Evolutionary conservation across 2,888 invertebrate genomes (phyloP).

Genomic region (Cactoblastis cactorum): DNA sequence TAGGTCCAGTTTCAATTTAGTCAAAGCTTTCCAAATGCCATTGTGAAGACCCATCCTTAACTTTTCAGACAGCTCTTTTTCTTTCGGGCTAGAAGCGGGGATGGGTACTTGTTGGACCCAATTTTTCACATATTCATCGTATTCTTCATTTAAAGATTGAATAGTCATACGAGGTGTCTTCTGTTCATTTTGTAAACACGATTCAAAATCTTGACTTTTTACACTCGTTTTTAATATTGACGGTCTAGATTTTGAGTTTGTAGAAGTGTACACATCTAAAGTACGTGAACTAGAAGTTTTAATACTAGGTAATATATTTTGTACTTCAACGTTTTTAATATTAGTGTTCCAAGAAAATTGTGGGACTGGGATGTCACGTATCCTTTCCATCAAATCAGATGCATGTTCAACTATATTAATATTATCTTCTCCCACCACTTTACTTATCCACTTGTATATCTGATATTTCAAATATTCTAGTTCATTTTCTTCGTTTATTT

Average conservation of each 20-base stretch:
- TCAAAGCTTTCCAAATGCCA: constrained; percentile 47
- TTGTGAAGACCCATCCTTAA: constrained; percentile 44
- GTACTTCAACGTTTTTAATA: not conserved
- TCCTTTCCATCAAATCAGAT: constrained; percentile 41
- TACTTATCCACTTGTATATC: constrained; percentile 61
- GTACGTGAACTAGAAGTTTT: not conserved
- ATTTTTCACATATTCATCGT: constrained; percentile 37
- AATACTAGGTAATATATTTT: not conserved
- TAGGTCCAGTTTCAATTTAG: constrained; percentile 46
- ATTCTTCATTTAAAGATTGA: constrained; percentile 36
- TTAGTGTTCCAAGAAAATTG: constrained; percentile 21
- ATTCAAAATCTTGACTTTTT: not conserved
- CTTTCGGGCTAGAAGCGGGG: constrained; percentile 23
- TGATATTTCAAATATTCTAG: constrained; percentile 56
- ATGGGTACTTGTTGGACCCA: constrained; percentile 51
- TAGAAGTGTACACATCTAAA: not conserved
- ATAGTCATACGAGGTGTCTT: constrained; percentile 17
- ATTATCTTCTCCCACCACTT: constrained; percentile 42
- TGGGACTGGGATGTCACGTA: constrained; percentile 42
- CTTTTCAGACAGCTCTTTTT: constrained; percentile 32
- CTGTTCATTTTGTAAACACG: not conserved
- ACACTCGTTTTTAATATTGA: not conserved
- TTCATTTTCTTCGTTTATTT: constrained; percentile 36
- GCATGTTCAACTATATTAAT: constrained; percentile 39
- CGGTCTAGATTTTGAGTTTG: not conserved